Base-by-base conservation (phyloP, 2,113 vertebrate genomes). In the Recurvirostra avosetta region DNA sequence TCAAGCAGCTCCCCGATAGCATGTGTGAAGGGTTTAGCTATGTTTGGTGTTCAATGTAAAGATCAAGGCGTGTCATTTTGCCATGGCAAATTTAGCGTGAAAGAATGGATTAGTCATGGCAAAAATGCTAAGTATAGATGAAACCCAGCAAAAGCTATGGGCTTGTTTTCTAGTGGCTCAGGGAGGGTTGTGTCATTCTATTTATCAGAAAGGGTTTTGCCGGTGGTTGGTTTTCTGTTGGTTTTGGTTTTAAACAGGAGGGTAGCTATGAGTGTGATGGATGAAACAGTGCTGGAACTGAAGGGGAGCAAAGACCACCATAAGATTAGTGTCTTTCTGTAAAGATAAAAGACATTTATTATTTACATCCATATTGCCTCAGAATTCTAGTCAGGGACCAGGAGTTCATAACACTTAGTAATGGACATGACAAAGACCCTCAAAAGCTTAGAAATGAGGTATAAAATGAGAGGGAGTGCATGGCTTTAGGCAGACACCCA, bases 81-180 rank as follows among this genome's bases (percentile, higher is more conserved):
- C 91, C 80, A 73, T 29, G 77, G 83, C 71, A 82, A 89, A 94
- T 97, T 95, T 92, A 62, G 80, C 78, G 65, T 5, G 11, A 91
- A 90, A 95, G 86, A 95, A 94, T 85, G 80, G 77, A 92, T 97
- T 96, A 89, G 89, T 95, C 95, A 94, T 65, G 92, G 86, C 77
- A 94, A 82, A 96, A 81, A 82, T 66, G 74, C 32, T 81, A 94
- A 73, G 26, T 85, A 50, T 76, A 96, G 84, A 79, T 76, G 83
- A 78, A 94, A 91, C 52, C 65, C 61, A 58, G 62, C 27, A 94
- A 68, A 94, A 78, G 12, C 56, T 74, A 29, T 0, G 3, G 25
- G 15, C 25, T 92, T 92, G 38, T 95, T 92, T 95, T 68, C 62
- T 70, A 68, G 5, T 16, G 15, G 10, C 22, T 85, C 1, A 2